Base-by-base conservation (phyloP, 2,113 vertebrate species). In the Notothenia coriiceps region DNA sequence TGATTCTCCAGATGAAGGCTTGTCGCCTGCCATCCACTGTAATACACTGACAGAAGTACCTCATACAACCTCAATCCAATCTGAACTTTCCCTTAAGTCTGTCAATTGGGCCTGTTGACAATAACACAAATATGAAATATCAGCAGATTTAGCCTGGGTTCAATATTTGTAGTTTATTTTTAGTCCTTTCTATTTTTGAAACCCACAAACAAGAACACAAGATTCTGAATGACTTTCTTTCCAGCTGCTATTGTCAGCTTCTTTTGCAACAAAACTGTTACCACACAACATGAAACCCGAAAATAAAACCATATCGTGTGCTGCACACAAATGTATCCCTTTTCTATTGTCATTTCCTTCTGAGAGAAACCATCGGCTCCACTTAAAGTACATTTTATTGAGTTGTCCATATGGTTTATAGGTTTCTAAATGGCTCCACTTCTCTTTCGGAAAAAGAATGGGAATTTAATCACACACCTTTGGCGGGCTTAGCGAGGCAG, bases 381-480 rank as follows among this genome's bases (percentile, higher is more conserved):
- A 61, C 44, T 88, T 85, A 79, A 73, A 88, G 91, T 84, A 90
- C 76, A 22, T 73, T 84, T 83, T 85, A 89, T 90, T 88, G 86
- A 86, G 79, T 87, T 86, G 81, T 67, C 89, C 86, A 83, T 89
- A 87, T 88, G 87, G 86, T 90, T 88, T 87, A 90, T 91, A 60
- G 80, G 52, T 86, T 89, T 88, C 80, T 83, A 78, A 87, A 91
- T 74, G 79, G 86, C 87, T 83, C 55, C 51, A 74, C 77, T 79
- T 88, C 86, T 85, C 75, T 79, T 90, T 79, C 57, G 86, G 56
- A 83, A 82, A 40, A 86, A 85, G 79, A 91, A 92, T 86, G 72
- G 79, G 73, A 82, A 86, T 89, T 88, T 89, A 89, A 94, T 91
- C 91, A 87, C 82, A 83, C 74, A 91, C 84, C 82, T 92, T 84